Evolutionary conservation across 30 jellyfish, hydroid and myxozoan species (phyloP).

Genomic region (Sanderia malayensis): DNA sequence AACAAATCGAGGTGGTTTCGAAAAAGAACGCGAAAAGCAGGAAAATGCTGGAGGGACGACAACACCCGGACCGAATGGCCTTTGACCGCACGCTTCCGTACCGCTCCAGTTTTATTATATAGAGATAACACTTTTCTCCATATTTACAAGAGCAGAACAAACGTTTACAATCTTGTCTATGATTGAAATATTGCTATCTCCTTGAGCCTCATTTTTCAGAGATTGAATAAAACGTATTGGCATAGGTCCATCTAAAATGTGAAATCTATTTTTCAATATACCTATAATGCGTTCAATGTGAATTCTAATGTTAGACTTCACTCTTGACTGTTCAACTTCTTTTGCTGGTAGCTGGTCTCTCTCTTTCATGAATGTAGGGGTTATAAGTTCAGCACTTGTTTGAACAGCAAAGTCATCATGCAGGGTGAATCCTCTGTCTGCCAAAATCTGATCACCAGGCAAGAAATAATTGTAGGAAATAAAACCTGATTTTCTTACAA

Average conservation of each 20-base stretch:
- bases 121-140: neutral
- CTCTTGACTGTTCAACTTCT: conserved; percentile 16
- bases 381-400: conserved; percentile 15
- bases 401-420: conserved; percentile 37
- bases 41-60: too few species aligned
- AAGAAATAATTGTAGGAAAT: conserved; percentile 13
- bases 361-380: conserved; percentile 7
- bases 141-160: neutral
- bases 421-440: conserved; percentile 51
- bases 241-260: conserved; percentile 15
- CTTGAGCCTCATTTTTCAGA: too few species aligned
- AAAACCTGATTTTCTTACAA: conserved; percentile 33
- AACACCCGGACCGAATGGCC: too few species aligned
- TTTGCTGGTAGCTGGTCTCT: conserved; percentile 20
- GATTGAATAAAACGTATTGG: conserved; percentile 8
- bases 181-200: neutral
- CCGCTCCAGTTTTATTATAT: too few species aligned
- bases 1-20: too few species aligned
- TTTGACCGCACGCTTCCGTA: too few species aligned
- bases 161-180: neutral
- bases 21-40: too few species aligned
- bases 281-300: conserved; percentile 8
- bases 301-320: conserved; percentile 10
- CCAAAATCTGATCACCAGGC: conserved; percentile 66
- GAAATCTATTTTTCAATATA: conserved; percentile 11